Conservation (phyloP, 92 coral and sea anemone genomes). For the Porites lobata region DNA sequence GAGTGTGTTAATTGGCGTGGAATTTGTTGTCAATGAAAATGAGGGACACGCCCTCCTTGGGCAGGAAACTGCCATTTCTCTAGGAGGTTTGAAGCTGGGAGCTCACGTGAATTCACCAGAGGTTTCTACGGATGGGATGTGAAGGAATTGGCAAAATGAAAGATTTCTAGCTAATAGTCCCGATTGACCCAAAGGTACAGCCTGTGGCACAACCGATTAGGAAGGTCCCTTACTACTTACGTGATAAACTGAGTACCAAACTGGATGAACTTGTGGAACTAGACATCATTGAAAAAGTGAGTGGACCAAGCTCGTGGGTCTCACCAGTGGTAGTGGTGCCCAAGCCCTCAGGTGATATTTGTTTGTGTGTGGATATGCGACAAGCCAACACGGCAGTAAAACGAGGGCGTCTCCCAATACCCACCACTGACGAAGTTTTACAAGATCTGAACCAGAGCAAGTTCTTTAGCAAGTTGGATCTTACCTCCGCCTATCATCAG, state of each 20-base stretch:
- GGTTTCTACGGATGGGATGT: not conserved
- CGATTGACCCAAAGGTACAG: slow-evolving; percentile 34
- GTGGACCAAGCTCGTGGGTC: slow-evolving; percentile 67
- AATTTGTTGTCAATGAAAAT: slow-evolving; percentile 49
- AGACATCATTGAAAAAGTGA: slow-evolving; percentile 55
- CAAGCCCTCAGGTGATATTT: slow-evolving; percentile 45
- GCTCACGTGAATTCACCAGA: slow-evolving; percentile 27
- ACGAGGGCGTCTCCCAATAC: slow-evolving; percentile 45
- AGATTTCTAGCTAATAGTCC: slow-evolving; percentile 40
- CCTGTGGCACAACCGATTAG: slow-evolving; percentile 64
- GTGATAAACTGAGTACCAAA: slow-evolving; percentile 39
- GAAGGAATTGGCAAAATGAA: too few species aligned
- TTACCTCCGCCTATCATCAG: slow-evolving; percentile 41
- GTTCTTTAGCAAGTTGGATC: slow-evolving; percentile 50
- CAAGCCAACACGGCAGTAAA: slow-evolving; percentile 57
- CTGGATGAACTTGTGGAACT: slow-evolving; percentile 52
- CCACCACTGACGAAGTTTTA: slow-evolving; percentile 49
- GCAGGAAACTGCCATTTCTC: slow-evolving; percentile 50
- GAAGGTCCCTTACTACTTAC: slow-evolving; percentile 46
- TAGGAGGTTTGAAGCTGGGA: slow-evolving; percentile 50
- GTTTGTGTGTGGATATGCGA: slow-evolving; percentile 63
- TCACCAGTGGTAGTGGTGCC: slow-evolving; percentile 58
- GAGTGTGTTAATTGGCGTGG: slow-evolving; percentile 27
- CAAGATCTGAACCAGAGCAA: slow-evolving; percentile 38
- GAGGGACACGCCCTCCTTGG: slow-evolving; percentile 63